Percentiles rank a stretch among this genome's conserved stretches.
Evolutionary conservation across 2,113 vertebrate species (phyloP).

Genomic region (Machaerirhynchus nigripectus): DNA sequence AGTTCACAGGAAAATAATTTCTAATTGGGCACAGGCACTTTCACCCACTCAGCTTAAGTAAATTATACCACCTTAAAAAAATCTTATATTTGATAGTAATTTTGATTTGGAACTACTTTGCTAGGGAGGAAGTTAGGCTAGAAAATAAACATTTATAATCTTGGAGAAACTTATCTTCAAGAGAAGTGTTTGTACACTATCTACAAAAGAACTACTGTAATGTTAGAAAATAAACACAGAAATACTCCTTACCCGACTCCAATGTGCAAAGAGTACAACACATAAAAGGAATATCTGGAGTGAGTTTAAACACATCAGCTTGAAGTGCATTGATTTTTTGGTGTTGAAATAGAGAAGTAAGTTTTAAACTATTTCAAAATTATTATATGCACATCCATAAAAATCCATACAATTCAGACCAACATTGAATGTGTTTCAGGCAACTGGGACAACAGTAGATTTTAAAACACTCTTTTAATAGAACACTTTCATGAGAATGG

Average conservation of each 20-base stretch:
- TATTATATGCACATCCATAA: neutral
- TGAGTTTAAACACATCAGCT: neutral
- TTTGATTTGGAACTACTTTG: neutral
- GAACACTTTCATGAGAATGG: neutral
- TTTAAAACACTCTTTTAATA: neutral
- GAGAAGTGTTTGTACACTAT: neutral
- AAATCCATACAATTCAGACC: neutral
- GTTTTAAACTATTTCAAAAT: neutral
- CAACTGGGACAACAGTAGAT: neutral
- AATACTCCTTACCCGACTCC: neutral
- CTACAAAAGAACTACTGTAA: neutral
- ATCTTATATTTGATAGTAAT: neutral
- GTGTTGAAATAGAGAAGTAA: neutral
- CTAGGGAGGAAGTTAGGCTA: neutral
- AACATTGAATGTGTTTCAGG: neutral
- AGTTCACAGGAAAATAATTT: neutral
- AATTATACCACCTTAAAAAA: neutral
- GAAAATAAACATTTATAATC: neutral
- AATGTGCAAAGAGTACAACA: neutral
- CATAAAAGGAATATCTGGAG: neutral
- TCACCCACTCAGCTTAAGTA: neutral
- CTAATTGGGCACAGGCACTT: neutral
- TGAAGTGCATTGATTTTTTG: neutral
- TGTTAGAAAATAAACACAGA: neutral
- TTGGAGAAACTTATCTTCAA: neutral